Conservation (phyloP, 2,888 invertebrate genomes). For the Cheilosia impressa region DNA sequence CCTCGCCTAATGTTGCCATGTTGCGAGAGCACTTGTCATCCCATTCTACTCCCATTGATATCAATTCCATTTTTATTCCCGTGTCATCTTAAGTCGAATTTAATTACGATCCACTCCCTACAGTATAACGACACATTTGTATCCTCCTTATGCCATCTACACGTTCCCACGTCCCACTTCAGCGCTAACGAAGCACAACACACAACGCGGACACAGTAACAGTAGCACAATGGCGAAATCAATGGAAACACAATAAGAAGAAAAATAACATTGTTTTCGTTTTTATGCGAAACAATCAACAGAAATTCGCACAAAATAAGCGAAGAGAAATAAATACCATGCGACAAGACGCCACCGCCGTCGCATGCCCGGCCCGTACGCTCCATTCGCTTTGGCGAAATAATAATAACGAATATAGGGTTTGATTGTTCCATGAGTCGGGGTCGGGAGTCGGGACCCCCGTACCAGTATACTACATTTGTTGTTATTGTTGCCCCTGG, state of each 20-base stretch:
- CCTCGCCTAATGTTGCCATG: neutral
- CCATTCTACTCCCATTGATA: slow-evolving; percentile 30
- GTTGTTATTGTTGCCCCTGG: slow-evolving; percentile 22
- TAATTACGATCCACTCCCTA: slow-evolving; percentile 54
- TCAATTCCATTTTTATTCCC: slow-evolving; percentile 42
- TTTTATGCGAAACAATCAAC: slow-evolving; percentile 71
- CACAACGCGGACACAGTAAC: neutral
- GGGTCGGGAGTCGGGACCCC: neutral
- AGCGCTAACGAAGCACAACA: slow-evolving; percentile 38
- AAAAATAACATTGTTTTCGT: slow-evolving; percentile 39
- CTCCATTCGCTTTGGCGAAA: slow-evolving; percentile 26
- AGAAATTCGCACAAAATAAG: slow-evolving; percentile 59
- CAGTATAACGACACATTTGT: slow-evolving; percentile 36
- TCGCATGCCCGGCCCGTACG: neutral
- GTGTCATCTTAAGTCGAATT: slow-evolving; percentile 56
- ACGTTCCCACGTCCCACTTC: slow-evolving; percentile 35
- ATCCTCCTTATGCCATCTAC: slow-evolving; percentile 41
- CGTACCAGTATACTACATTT: slow-evolving; percentile 1
- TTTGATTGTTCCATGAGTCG: slow-evolving; percentile 27
- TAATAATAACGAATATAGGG: slow-evolving; percentile 51
- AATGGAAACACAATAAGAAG: slow-evolving; percentile 15
- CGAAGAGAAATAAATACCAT: slow-evolving; percentile 10
- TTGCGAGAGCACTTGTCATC: neutral
- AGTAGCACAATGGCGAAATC: slow-evolving; percentile 11
- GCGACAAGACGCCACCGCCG: slow-evolving; percentile 13